Percentiles rank a stretch among this genome's conserved stretches.
Evolutionary conservation across 2,888 invertebrate species (phyloP).

Genomic region (Mayetiola destructor): DNA sequence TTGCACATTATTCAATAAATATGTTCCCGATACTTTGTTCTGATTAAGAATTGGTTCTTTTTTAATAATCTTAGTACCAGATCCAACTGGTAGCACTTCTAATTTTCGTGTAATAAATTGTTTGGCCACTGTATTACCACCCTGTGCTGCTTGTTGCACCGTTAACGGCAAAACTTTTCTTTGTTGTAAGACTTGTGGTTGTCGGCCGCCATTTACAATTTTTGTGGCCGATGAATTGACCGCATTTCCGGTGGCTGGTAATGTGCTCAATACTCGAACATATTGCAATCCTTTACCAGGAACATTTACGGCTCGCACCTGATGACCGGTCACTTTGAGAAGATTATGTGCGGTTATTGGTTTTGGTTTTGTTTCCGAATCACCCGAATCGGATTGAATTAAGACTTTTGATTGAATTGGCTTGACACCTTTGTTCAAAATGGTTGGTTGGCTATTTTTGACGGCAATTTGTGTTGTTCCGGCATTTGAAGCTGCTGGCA

Average conservation of each 20-base stretch:
- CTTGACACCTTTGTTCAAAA: not conserved
- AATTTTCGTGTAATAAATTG: slow-evolving; percentile 8
- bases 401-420: not conserved
- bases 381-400: not conserved
- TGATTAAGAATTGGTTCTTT: not conserved
- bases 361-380: not conserved
- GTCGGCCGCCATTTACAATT: not conserved
- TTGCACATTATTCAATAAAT: slow-evolving; percentile 3
- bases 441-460: slow-evolving; percentile 1
- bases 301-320: slow-evolving; percentile 1
- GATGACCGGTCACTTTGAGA: slow-evolving; percentile 4
- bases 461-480: not conserved
- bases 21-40: not conserved
- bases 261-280: slow-evolving; percentile 46
- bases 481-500: not conserved
- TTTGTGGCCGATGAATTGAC: not conserved
- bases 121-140: not conserved
- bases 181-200: not conserved
- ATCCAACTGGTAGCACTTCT: not conserved
- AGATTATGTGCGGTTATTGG: not conserved
- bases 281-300: slow-evolving; percentile 42
- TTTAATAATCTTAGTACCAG: not conserved
- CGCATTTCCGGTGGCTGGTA: slow-evolving; percentile 23
- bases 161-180: not conserved
- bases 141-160: not conserved